These are phyloP conservation scores for Actenoides hombroni DNA, from an alignment of 2,113 vertebrate genomes.

Conservation along the genomic window DNA sequence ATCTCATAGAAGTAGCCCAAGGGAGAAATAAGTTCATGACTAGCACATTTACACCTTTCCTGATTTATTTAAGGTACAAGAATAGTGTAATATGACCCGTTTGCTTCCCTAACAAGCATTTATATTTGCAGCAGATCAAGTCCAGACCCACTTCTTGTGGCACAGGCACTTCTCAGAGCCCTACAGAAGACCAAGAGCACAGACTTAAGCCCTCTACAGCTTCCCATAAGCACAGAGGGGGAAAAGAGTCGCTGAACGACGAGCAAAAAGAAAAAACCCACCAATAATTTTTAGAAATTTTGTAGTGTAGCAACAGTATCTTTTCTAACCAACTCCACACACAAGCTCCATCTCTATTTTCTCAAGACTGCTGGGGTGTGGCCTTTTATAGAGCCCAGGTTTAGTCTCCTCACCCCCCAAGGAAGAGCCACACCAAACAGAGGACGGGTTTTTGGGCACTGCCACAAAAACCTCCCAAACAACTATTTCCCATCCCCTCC, in stretches of 20 bases:
- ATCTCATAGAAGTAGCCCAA: constrained; percentile 38
- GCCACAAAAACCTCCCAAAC: not conserved
- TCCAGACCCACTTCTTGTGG: constrained; percentile 9
- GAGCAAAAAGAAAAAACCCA: not conserved
- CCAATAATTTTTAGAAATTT: not conserved
- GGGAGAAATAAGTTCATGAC: constrained; percentile 52
- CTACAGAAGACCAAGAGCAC: not conserved
- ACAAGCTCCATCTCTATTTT: accelerated
- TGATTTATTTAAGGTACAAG: constrained; percentile 65
- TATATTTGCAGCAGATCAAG: constrained; percentile 41
- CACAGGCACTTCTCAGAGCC: not conserved
- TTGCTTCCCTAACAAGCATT: constrained; percentile 49
- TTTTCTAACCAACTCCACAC: accelerated
- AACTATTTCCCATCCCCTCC: not conserved
- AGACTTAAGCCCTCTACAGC: not conserved
- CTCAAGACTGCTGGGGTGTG: accelerated
- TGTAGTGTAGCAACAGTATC: not conserved
- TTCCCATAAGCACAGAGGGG: accelerated
- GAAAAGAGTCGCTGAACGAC: not conserved
- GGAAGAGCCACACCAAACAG: not conserved
- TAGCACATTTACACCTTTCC: constrained; percentile 68
- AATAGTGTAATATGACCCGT: constrained; percentile 51
- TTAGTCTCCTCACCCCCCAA: not conserved
- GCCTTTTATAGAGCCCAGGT: not conserved
- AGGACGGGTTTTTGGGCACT: accelerated